A percentile compares a stretch with the other conserved stretches of the same genome.
Evolutionary conservation across 2,888 invertebrate genomes (phyloP).

Genomic region (Cheiracanthium punctorium): DNA sequence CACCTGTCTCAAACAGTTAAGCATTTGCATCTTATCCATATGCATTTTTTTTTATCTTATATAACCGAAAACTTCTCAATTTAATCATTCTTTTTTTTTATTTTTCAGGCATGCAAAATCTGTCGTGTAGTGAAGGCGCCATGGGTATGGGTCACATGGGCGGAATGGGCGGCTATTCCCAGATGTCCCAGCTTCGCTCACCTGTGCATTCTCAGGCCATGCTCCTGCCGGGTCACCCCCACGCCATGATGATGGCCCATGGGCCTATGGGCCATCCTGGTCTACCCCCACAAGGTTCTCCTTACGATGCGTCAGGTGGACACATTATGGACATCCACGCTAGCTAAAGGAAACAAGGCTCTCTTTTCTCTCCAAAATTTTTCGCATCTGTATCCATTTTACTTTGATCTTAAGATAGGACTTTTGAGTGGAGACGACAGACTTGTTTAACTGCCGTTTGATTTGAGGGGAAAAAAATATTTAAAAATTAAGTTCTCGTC

Average conservation of each 20-base stretch:
- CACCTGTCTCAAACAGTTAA: no score
- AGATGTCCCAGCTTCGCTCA: conserved; percentile 77
- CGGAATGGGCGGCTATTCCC: conserved; percentile 75
- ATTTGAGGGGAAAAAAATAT: no score
- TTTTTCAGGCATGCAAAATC: conserved; percentile 72
- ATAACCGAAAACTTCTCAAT: no score
- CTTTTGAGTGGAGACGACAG: not conserved
- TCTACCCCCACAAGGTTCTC: conserved; percentile 77
- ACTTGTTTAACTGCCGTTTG: not conserved
- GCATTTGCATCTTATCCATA: no score
- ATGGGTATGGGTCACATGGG: conserved; percentile 74
- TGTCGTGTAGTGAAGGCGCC: conserved; percentile 68
- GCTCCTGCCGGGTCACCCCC: conserved; percentile 78
- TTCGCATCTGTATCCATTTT: conserved; percentile 15
- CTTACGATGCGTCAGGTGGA: conserved; percentile 74
- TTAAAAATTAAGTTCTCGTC: not conserved
- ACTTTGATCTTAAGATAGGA: conserved; percentile 7
- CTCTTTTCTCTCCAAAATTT: not conserved
- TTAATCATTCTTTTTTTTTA: no score
- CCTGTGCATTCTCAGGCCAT: conserved; percentile 78
- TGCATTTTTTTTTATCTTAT: no score
- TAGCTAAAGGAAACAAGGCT: conserved; percentile 69
- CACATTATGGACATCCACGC: conserved; percentile 75
- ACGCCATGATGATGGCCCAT: conserved; percentile 78
- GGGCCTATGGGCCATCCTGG: conserved; percentile 76